Evolutionary conservation across 2,797 vertebrate genomes (phyloP).

Genomic region (Natrix natrix): DNA sequence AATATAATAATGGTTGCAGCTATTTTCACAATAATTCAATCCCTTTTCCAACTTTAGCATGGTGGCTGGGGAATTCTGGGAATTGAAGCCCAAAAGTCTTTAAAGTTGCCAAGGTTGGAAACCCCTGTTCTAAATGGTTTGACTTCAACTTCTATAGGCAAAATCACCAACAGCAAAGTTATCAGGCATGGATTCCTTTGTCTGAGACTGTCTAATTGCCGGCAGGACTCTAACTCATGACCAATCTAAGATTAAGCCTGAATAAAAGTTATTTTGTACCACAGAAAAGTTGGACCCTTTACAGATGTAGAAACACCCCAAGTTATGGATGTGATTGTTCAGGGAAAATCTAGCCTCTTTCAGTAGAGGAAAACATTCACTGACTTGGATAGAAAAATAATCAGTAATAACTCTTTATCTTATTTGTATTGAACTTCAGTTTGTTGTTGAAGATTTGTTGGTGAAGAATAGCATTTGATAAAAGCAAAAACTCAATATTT

Average conservation of each 20-base stretch:
- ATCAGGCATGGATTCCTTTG: not conserved
- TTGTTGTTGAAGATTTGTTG: not conserved
- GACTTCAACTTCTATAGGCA: not conserved
- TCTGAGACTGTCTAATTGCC: not conserved
- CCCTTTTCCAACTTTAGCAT: not conserved
- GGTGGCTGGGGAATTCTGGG: not conserved
- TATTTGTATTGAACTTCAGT: not conserved
- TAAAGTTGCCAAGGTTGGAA: not conserved
- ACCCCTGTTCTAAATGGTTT: not conserved
- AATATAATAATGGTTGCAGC: not conserved
- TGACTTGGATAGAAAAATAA: not conserved
- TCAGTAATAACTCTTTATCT: not conserved
- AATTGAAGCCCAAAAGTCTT: not conserved
- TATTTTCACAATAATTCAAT: not conserved
- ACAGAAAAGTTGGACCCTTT: not conserved
- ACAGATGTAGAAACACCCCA: not conserved
- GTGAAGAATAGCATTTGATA: not conserved
- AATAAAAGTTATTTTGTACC: not conserved
- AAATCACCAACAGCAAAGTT: not conserved
- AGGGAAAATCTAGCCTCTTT: not conserved
- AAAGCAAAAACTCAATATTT: not conserved
- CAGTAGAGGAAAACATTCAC: not conserved
- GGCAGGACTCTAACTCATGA: not conserved
- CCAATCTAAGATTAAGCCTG: not conserved
- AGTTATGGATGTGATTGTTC: not conserved